Evolutionary conservation across 2,888 invertebrate species (phyloP), one percentile per base, ranked within the genome.

Genomic region (Anagyrus pseudococci): DNA sequence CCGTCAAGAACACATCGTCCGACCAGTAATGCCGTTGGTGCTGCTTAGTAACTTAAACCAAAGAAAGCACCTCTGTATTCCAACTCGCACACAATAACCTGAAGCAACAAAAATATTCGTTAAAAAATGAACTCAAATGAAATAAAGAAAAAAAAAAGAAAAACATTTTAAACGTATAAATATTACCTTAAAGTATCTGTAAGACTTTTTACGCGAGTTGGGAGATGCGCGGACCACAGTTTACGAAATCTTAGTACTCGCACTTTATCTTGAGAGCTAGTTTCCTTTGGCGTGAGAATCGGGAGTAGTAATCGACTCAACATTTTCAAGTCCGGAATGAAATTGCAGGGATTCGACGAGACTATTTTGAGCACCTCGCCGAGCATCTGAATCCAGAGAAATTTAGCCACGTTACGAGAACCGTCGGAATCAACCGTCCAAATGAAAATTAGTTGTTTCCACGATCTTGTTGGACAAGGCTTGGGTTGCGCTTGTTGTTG

Each of bases 181-280:
- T n/a, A n/a, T n/a, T n/a, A n/a, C n/a, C n/a, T n/a, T 20, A 92
- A 85, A 77, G 91, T 85, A 68, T 91, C 91, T 0, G 90, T 89
- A 53, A 93, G 83, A 68, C 87, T 87, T 22, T 83, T 83, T 8
- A 91, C 89, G 62, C 95, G 86, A 0, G 94, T 91, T 80, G 96
- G 94, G 44, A 98, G 83, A 82, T 98, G 97, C 0, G 95, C 96
- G 1, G 96, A 94, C 98, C 98, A 98, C 1, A 97, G 82, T 73
- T 94, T 91, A 25, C 98, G 84, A 65, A 92, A 87, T 64, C 92
- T 94, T 0, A 94, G 85, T 6, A 91, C 86, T 71, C 92, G 88
- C 0, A 87, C 85, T 52, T 89, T 83, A 0, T 89, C 86, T 46
- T 88, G 87, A 0, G 87, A 84, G 37, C 91, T 82, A 0, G 87